Evolutionary conservation across 2,888 invertebrate genomes (phyloP), one percentile per base, ranked within the genome.

Genomic region (Eupithecia tripunctaria): DNA sequence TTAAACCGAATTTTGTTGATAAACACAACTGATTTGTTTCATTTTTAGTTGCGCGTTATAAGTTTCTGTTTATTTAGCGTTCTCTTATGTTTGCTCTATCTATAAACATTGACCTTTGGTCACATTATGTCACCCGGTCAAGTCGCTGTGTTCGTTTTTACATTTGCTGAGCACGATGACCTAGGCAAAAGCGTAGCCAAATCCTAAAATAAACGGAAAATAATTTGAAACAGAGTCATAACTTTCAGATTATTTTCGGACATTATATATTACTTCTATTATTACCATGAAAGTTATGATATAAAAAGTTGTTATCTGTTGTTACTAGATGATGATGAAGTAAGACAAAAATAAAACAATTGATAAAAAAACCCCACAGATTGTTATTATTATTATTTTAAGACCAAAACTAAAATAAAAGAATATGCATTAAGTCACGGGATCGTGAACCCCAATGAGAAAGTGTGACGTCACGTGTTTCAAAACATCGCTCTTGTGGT

Each of bases 161-260:
- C 7, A 60, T 18, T 32, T 7, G 15, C 60, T 6, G 18, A 60
- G 32, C 62, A 32, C 32, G 32, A 32, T 62, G 32, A n/a, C 29
- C 15, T 27, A 29, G 32, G 62, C 18, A 72, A 76, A 76, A 77
- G 72, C 60, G 66, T 66, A 43, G 71, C 70, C 69, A 77, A 71
- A 64, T 69, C 64, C 43, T 64, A 36, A 68, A 72, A 72, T 72
- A 67, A 67, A 71, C 62, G 36, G n/a, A 51, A 25, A 12, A 64
- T 63, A 68, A n/a, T 10, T 62, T 18, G 3, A 29, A 32, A 62
- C n/a, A 18, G 21, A 14, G 32, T 32, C 29, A 6, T 32, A 27
- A 36, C n/a, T 36, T 32, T 62, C 62, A 2, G 32, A 32, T 36
- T 62, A 62, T 62, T 62, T 62, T 62, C n/a, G 15, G 15, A 62